A percentile compares a stretch with the other conserved stretches of the same genome.
Conservation (phyloP, 2,888 invertebrate genomes). For the Patella ulyssiponensis region DNA sequence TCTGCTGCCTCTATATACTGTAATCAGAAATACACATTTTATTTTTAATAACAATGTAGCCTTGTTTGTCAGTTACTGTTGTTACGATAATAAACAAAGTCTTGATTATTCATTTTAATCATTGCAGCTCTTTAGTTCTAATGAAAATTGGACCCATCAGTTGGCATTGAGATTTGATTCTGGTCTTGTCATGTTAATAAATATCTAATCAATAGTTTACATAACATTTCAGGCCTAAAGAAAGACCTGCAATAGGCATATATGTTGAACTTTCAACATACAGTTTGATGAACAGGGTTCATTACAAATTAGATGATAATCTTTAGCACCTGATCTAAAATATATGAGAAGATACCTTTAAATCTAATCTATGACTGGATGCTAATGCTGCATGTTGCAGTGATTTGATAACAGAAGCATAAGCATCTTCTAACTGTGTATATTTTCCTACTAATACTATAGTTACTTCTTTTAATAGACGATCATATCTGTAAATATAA, state of each 20-base stretch:
- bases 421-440: slow-evolving; percentile 94
- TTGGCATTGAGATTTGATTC: too few species aligned
- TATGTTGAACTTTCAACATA: not conserved
- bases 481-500: slow-evolving; percentile 78
- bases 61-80: too few species aligned
- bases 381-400: slow-evolving; percentile 93
- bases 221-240: too few species aligned
- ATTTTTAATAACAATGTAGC: too few species aligned
- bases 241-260: too few species aligned
- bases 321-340: not conserved
- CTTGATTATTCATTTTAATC: too few species aligned
- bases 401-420: slow-evolving; percentile 96
- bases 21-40: slow-evolving; percentile 34
- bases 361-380: slow-evolving; percentile 85
- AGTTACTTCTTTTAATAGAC: slow-evolving; percentile 85
- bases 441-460: slow-evolving; percentile 98
- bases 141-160: too few species aligned
- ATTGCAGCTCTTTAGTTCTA: too few species aligned
- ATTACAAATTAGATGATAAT: not conserved
- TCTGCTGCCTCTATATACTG: slow-evolving; percentile 92
- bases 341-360: slow-evolving; percentile 76
- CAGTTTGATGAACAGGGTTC: not conserved
- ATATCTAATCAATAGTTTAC: too few species aligned
- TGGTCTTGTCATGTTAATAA: too few species aligned
- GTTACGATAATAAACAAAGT: too few species aligned